Base-by-base conservation (phyloP, 2,113 vertebrate genomes). In the Aptenodytes patagonicus region DNA sequence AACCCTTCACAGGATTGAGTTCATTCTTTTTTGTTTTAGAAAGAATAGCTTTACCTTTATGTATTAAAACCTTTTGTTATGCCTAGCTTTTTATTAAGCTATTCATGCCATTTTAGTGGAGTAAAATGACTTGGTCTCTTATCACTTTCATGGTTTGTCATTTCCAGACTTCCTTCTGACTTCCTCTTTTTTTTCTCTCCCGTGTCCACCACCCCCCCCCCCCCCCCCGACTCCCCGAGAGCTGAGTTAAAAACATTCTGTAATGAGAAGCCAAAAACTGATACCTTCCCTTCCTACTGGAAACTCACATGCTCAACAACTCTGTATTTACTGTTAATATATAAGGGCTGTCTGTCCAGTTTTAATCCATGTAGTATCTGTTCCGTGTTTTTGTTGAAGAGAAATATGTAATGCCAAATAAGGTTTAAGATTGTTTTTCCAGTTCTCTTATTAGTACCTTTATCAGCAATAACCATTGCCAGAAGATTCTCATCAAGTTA, bases 151-250 rank as follows among this genome's bases (percentile, higher is more conserved):
- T 60, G 34, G 34, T 77, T 95, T 94, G 65, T 85, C 44, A 38
- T 94, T 87, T 93, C 42, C 80, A 92, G 83, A 47, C 68, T 92
- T 90, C 64, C 62, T 89, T 88, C 88, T n/a, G 13, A 76, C 49
- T 79, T 75, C 28, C 18, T 68, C 32, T 31, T 32, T 32, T 40
- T 38, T 34, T 42, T 13, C 42, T 42, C 12, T 13, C 40, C 40
- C 13, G 40, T 36, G 36, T 36, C 36, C 36, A 36, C 36, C 11
- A 14, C 14, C 13, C 40, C 40, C 10, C 40, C 40, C 40, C 40
- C 40, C 40, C 5, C 40, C 6, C 42, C 42, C 3, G 42, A 14
- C 42, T 42, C 42, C 42, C 42, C 42, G 15, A 76, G 32, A 83
- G 9, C 40, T 22, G 36, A 65, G 68, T 70, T 72, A 76, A 92